Base-by-base conservation (phyloP, 2,888 invertebrate species). In the Anorthoa munda region DNA sequence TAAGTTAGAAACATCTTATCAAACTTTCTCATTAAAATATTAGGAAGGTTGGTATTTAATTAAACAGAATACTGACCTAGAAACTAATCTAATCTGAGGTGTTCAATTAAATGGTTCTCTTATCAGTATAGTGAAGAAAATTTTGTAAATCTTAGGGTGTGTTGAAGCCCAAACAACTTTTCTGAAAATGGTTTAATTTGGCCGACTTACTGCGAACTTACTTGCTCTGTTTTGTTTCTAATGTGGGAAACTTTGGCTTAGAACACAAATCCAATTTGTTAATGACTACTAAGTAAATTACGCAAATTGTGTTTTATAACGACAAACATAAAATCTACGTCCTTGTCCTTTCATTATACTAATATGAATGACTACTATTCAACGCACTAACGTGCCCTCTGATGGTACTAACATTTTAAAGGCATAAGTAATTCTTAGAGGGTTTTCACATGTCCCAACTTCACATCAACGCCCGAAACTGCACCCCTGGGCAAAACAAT, bases 41-140 rank as follows among this genome's bases (percentile, higher is more conserved):
- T 63, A 31, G 23, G 11, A 56, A 26, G 15, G 23, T 17, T n/a
- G n/a, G 48, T 50, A 58, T 71, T 55, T 66, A 56, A 56, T 71
- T 66, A 50, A 71, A 50, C 18, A 18, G 17, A 67, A 17, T 48
- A 17, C n/a, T 50, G 17, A n/a, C 4, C 48, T 50, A 2, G 48
- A 39, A 58, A 39, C 12, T 23, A 56, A 67, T 67, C n/a, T 58
- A 31, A 23, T 31, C 15, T 48, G 48, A 55, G 48, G 1, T n/a
- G n/a, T 48, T 56, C 17, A 50, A 71, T 58, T 2, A 26, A 51
- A 71, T 45, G n/a, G 53, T 39, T 50, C 2, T 17, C 23, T 39
- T 39, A 15, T 15, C n/a, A 4, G 23, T n/a, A 11, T 50, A 50
- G 17, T 58, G 13, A 68, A 58, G 17, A 26, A 48, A 26, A 15